These are phyloP conservation scores for Cottoperca gobio DNA, from an alignment of 2,797 vertebrate species.

Conservation along the genomic window DNA sequence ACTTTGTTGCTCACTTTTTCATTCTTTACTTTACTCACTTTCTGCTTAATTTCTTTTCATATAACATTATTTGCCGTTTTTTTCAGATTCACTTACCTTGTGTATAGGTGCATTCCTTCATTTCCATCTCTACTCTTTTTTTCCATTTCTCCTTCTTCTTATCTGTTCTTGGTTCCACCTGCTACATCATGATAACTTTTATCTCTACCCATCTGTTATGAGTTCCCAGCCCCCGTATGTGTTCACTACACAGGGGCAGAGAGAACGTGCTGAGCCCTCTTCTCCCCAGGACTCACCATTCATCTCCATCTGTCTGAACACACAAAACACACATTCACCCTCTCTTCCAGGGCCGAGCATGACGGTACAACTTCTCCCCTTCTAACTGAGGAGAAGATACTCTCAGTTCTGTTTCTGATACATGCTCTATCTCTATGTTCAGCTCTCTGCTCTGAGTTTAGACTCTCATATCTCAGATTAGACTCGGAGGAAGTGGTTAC, in stretches of 20 bases:
- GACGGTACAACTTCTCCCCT: not conserved
- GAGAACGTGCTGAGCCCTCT: not conserved
- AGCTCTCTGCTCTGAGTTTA: not conserved
- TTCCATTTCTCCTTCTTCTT: not conserved
- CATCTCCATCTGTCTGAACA: conserved; percentile 17
- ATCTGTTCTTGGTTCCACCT: not conserved
- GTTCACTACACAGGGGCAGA: not conserved
- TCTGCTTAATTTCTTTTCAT: not conserved
- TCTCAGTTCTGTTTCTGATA: conserved; percentile 1
- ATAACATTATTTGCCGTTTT: not conserved
- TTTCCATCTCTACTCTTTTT: not conserved
- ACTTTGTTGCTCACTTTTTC: not conserved
- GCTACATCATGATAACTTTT: conserved; percentile 2
- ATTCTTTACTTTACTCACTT: too few species aligned
- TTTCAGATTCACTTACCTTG: not conserved
- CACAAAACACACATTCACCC: not conserved
- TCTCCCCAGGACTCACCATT: conserved; percentile 4
- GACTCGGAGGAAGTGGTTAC: not conserved
- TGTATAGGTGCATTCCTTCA: not conserved
- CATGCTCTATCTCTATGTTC: conserved; percentile 7
- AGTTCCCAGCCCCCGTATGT: not conserved
- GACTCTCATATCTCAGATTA: conserved; percentile 4
- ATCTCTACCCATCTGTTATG: not conserved
- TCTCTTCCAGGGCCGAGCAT: not conserved
- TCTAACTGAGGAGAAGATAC: conserved; percentile 4